Evolutionary conservation across 2,888 invertebrate genomes (phyloP), one percentile per base, ranked within the genome.

Genomic region (Entomobrya proxima): DNA sequence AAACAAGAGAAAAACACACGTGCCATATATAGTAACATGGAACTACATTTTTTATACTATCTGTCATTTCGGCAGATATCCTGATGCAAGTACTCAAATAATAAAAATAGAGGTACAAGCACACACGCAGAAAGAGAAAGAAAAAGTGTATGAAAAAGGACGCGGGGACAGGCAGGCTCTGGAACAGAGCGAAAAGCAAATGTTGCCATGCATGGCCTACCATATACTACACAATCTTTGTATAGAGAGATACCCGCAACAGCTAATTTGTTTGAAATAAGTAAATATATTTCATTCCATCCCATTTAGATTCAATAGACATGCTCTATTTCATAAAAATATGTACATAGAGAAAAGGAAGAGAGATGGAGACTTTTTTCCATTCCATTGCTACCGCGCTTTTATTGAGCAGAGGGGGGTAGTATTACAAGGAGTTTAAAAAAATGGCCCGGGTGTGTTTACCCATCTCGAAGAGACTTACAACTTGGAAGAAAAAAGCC

Each of bases 281-380:
- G 81, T 76, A 81, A 81, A 75, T 77, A 81, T 69, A 86, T 86
- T 86, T 81, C 58, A 69, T 86, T 86, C 86, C 81, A 52, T 67
- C 30, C 81, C 81, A 86, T 86, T 86, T 86, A 81, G 47, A 81
- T 80, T 81, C 81, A 86, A 86, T 86, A 67, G 81, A 55, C 75
- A 76, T 30, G 75, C 64, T 50, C 64, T 50, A 44, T 82, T 82
- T 82, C 50, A 82, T 75, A 61, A 75, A 64, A 18, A 74, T 74
- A 9, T 32, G 50, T 74, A 50, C 74, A 72, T 50, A 27, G 11
- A 40, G 7, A 67, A 21, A 30, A 6, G 13, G 32, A 5, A 61
- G n/a, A 32, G 61, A 15, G n/a, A 52, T 5, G 52, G 27, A 55
- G 1, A 27, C 2, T 64, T 21, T 37, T 9, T 18, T 15, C 30